These are phyloP conservation scores for Bettongia penicillata DNA, from an alignment of 2,113 vertebrate genomes.

Conservation along the genomic window DNA sequence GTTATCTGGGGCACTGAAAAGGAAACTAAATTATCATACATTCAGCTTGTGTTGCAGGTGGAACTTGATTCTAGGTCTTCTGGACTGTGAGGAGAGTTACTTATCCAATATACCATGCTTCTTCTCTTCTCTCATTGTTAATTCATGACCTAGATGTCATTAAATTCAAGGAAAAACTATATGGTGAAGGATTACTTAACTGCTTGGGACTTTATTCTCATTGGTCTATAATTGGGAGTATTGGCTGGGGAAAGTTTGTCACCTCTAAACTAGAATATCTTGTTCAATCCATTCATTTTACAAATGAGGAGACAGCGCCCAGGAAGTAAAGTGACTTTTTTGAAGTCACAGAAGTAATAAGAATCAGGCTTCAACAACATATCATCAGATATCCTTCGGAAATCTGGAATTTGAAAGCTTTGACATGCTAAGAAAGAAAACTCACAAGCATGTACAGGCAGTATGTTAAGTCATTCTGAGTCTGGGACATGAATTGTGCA, in stretches of 20 bases:
- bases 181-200: neutral
- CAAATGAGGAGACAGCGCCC: neutral
- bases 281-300: neutral
- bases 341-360: neutral
- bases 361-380: neutral
- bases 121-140: neutral
- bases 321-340: neutral
- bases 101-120: neutral
- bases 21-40: neutral
- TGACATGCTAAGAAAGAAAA: neutral
- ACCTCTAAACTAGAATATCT: neutral
- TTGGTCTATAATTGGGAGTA: neutral
- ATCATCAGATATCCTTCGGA: neutral
- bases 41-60: neutral
- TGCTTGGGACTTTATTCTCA: neutral
- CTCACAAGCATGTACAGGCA: neutral
- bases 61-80: neutral
- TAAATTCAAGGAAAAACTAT: neutral
- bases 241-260: neutral
- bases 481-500: neutral
- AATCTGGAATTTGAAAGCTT: neutral
- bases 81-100: neutral
- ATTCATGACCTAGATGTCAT: neutral
- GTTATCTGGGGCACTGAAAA: no score
- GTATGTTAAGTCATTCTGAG: neutral